Evolutionary conservation across 37 sponge, comb jelly and placozoan genomes (phyloP).

Genomic region (Chondrilla cf. caribensis): DNA sequence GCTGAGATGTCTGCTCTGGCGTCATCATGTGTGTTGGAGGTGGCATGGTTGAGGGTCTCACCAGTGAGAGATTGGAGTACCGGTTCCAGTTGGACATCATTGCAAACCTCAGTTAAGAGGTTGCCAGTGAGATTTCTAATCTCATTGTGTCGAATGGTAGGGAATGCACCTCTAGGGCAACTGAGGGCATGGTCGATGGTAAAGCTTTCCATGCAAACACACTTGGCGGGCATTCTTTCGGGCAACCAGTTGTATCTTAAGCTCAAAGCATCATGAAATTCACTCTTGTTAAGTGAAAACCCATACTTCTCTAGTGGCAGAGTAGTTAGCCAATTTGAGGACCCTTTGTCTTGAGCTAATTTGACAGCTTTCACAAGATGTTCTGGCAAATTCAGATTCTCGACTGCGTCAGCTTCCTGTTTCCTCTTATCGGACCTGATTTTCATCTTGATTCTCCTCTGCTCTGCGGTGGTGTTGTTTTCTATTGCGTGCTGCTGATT

Average conservation of each 20-base stretch:
- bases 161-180: conserved; percentile 25
- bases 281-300: conserved; percentile 15
- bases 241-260: conserved; percentile 22
- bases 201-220: conserved; percentile 18
- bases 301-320: background rate
- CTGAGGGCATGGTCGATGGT: conserved; percentile 31
- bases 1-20: background rate
- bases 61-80: background rate
- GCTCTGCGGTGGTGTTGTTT: background rate
- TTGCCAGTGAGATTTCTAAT: conserved; percentile 11
- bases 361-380: background rate
- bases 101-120: conserved; percentile 20
- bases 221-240: background rate
- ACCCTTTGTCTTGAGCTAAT: conserved; percentile 15
- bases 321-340: conserved; percentile 24
- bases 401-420: background rate
- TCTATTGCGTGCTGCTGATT: background rate
- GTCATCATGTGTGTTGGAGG: background rate
- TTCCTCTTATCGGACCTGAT: background rate
- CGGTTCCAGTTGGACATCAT: conserved; percentile 14
- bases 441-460: background rate
- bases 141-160: conserved; percentile 27
- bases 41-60: background rate
- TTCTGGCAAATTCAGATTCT: background rate
- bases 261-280: conserved; percentile 6